A percentile compares a stretch with the other conserved stretches of the same genome.
Evolutionary conservation across 2,113 vertebrate genomes (phyloP).

Genomic region (Muntiacus muntjak): DNA sequence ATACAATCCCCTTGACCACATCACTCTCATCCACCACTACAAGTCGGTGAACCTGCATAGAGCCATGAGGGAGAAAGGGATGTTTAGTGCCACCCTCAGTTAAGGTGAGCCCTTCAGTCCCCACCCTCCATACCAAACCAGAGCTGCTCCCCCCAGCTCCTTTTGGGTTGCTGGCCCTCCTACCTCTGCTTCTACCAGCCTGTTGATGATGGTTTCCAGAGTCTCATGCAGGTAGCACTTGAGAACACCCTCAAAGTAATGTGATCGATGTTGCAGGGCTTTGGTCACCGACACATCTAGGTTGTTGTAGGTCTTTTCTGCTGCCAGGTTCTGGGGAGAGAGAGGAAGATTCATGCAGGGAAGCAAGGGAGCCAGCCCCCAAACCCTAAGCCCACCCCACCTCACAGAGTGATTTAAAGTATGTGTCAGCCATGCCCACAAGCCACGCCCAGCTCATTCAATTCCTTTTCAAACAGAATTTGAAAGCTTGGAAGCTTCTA

Average conservation of each 20-base stretch:
- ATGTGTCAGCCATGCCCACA: neutral
- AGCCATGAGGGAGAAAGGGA: neutral
- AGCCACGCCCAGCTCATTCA: neutral
- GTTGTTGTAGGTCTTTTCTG: constrained; percentile 99
- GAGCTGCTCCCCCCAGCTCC: neutral
- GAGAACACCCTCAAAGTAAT: constrained; percentile 97
- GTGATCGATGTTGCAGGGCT: constrained; percentile 94
- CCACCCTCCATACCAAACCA: neutral
- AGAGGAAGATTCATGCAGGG: neutral
- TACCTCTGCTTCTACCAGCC: constrained; percentile 97
- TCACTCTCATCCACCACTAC: constrained; percentile 95
- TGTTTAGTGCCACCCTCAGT: constrained; percentile 5
- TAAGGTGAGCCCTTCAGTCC: neutral
- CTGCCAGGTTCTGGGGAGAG: constrained; percentile 90
- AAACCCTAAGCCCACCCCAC: neutral
- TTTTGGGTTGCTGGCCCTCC: neutral
- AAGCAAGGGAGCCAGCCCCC: neutral
- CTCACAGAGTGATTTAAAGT: neutral
- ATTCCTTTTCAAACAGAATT: constrained; percentile 22
- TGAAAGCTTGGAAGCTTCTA: neutral
- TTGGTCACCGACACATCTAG: constrained; percentile 96
- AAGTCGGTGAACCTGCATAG: constrained; percentile 91
- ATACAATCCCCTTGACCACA: constrained; percentile 96
- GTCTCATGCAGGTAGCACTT: constrained; percentile 94
- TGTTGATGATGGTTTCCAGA: constrained; percentile 93